Conservation (phyloP, 1,140 invertebrate genomes). For the Plutomurus gul region DNA sequence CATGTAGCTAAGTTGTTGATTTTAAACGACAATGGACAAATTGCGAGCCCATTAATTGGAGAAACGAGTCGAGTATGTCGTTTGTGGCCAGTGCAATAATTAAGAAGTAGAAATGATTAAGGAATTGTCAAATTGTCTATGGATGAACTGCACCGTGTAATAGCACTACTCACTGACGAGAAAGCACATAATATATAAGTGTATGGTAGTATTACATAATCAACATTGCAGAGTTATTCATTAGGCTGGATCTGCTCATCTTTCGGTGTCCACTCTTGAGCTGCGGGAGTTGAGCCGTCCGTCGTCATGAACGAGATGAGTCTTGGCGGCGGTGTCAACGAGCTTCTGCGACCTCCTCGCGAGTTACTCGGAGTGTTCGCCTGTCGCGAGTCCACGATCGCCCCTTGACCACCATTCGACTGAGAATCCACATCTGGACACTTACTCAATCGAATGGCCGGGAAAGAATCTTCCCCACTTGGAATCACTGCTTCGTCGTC, state of each 20-base stretch:
- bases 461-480: constrained; percentile 7
- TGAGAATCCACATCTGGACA: constrained; percentile 16
- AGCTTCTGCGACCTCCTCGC: neutral
- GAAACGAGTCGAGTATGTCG: too few relatives aligned
- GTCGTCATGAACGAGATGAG: neutral
- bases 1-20: too few relatives aligned
- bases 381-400: neutral
- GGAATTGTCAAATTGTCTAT: too few relatives aligned
- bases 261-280: constrained; percentile 7
- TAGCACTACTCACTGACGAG: too few relatives aligned
- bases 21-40: too few relatives aligned
- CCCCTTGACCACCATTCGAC: neutral
- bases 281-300: constrained; percentile 3
- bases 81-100: too few relatives aligned
- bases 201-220: too few relatives aligned
- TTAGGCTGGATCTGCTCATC: neutral
- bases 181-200: too few relatives aligned
- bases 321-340: constrained; percentile 38
- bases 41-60: too few relatives aligned
- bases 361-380: neutral
- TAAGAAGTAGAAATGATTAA: too few relatives aligned
- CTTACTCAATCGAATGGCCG: constrained; percentile 27
- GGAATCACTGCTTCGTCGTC: constrained; percentile 20
- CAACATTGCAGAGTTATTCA: too few relatives aligned
- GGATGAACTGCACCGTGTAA: too few relatives aligned